A percentile compares a stretch with the other conserved stretches of the same genome.
Conservation (phyloP, 2,797 vertebrate genomes). For the Echiichthys vipera region DNA sequence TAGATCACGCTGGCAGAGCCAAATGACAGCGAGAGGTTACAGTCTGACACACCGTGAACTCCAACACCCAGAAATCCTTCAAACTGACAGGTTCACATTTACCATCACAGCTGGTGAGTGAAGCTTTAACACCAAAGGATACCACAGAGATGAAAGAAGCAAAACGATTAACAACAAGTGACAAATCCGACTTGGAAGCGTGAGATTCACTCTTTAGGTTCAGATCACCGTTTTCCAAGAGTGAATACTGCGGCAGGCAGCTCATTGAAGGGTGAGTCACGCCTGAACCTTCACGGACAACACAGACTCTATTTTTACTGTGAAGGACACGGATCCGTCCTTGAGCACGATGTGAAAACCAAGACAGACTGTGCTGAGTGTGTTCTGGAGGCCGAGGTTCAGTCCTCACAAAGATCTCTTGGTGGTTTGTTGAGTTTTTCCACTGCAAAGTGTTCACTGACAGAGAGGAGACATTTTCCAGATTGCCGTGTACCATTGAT, state of each 20-base stretch:
- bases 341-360: constrained; percentile 26
- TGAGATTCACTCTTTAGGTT: background rate
- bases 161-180: background rate
- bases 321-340: constrained; percentile 30
- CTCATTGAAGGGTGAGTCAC: constrained; percentile 40
- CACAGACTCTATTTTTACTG: constrained; percentile 28
- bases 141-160: background rate
- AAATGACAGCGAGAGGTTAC: background rate
- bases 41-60: background rate
- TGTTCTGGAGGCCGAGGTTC: background rate
- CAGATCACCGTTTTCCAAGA: background rate
- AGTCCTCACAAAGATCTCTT: background rate
- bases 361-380: constrained; percentile 4
- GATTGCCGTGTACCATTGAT: no score
- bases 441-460: background rate
- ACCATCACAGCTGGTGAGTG: background rate
- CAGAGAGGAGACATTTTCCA: no score
- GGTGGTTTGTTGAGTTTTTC: background rate
- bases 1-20: background rate
- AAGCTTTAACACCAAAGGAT: background rate
- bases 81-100: background rate
- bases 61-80: constrained; percentile 1
- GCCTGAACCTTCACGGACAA: constrained; percentile 37
- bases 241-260: no score
- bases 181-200: background rate